Evolutionary conservation across 2,888 invertebrate genomes (phyloP).

Genomic region (Muscina levida): DNA sequence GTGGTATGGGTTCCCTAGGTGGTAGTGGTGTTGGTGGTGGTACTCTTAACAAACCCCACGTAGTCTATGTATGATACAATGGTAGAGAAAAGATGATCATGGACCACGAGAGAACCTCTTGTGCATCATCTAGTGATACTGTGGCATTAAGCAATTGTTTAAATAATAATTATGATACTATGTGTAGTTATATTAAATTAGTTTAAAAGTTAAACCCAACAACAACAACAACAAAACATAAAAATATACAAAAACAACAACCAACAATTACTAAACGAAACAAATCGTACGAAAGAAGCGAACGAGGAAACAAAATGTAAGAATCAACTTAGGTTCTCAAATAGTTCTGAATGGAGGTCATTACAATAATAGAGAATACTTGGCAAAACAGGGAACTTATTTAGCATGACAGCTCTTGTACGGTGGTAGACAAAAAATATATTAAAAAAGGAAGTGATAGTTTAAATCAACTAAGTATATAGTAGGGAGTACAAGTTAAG

Average conservation of each 20-base stretch:
- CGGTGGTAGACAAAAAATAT: constrained; percentile 33
- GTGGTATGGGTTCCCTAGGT: constrained; percentile 45
- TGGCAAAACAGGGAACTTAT: constrained; percentile 66
- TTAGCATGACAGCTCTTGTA: constrained; percentile 50
- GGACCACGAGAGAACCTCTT: constrained; percentile 59
- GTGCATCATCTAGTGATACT: constrained; percentile 70
- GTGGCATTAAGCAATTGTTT: constrained; percentile 69
- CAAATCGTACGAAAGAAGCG: constrained; percentile 37
- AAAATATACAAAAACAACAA: constrained; percentile 10
- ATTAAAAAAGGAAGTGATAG: background rate
- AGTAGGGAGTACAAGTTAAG: background rate
- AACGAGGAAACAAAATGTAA: constrained; percentile 37
- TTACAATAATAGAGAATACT: constrained; percentile 41
- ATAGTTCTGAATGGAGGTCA: background rate
- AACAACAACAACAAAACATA: constrained; percentile 23
- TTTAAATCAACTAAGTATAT: too few relatives aligned
- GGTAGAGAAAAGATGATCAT: constrained; percentile 67
- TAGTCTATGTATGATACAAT: constrained; percentile 81
- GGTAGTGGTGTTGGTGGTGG: constrained; percentile 56
- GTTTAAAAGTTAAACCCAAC: constrained; percentile 56
- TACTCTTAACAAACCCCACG: constrained; percentile 72
- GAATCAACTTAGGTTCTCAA: too few relatives aligned
- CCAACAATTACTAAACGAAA: constrained; percentile 6
- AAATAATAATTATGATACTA: constrained; percentile 70
- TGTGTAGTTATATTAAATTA: constrained; percentile 70